Conservation (phyloP, 2,888 invertebrate species). For the Drosophila percnosoma region DNA sequence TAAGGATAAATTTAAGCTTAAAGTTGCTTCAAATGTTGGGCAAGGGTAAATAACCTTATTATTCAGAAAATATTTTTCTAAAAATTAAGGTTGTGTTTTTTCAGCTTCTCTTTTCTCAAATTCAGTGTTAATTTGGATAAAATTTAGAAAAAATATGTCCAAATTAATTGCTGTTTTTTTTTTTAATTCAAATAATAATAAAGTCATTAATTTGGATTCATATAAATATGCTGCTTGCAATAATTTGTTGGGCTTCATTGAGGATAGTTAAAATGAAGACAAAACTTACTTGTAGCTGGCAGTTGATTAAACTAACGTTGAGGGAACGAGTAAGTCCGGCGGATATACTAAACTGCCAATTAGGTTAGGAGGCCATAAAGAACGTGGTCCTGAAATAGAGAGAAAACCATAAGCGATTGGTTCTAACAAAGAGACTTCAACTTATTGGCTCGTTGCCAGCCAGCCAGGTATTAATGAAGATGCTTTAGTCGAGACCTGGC, state of each 20-base stretch:
- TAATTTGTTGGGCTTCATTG: background rate
- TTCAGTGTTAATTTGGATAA: no score
- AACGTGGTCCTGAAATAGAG: background rate
- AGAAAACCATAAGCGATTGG: background rate
- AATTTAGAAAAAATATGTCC: no score
- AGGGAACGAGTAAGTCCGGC: background rate
- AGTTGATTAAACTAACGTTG: background rate
- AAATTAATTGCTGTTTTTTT: no score
- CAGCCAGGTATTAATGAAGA: background rate
- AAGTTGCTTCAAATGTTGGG: background rate
- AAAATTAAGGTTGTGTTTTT: no score
- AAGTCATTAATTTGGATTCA: background rate
- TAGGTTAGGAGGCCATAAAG: background rate
- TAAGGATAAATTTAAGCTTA: background rate
- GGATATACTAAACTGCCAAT: background rate
- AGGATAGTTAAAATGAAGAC: no score
- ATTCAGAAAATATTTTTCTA: no score
- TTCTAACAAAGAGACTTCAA: slow-evolving; percentile 3
- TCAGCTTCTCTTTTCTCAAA: no score
- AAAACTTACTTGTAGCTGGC: background rate
- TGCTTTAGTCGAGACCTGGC: slow-evolving; percentile 4
- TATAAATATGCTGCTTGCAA: background rate
- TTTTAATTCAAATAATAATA: background rate
- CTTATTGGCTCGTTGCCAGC: slow-evolving; percentile 21
- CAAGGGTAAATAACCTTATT: no score